These are phyloP conservation scores for Ectropis crepuscularia DNA, from an alignment of 2,888 invertebrate genomes.

Conservation along the genomic window DNA sequence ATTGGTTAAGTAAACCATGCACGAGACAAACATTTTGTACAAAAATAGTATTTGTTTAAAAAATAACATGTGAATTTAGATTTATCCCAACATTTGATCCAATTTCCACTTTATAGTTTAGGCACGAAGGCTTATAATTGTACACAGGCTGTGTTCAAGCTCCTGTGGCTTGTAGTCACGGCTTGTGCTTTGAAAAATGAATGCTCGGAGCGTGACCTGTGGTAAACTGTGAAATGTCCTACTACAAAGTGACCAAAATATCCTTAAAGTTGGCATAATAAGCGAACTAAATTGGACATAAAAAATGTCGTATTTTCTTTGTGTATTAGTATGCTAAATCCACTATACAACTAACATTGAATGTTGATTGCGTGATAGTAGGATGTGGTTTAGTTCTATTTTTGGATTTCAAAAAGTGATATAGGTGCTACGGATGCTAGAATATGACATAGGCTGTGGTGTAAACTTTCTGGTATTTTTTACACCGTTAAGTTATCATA, in stretches of 20 bases:
- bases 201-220: constrained; percentile 49
- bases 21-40: no score
- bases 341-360: background rate
- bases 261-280: background rate
- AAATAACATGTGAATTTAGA: constrained; percentile 18
- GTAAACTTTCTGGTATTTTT: no score
- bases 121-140: constrained; percentile 37
- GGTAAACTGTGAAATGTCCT: constrained; percentile 23
- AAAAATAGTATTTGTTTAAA: background rate
- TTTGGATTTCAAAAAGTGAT: background rate
- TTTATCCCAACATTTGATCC: constrained; percentile 1
- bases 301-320: background rate
- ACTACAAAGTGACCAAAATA: background rate
- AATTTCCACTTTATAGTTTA: constrained; percentile 29
- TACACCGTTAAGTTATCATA: no score
- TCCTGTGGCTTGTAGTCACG: constrained; percentile 48
- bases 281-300: background rate
- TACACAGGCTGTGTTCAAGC: constrained; percentile 47
- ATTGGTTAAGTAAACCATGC: no score
- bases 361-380: background rate
- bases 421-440: no score
- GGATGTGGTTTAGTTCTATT: constrained; percentile 11
- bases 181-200: constrained; percentile 52
- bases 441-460: no score
- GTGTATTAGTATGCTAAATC: background rate